Evolutionary conservation across 2,797 vertebrate genomes (phyloP).

Genomic region (Leptatherina wallacei): DNA sequence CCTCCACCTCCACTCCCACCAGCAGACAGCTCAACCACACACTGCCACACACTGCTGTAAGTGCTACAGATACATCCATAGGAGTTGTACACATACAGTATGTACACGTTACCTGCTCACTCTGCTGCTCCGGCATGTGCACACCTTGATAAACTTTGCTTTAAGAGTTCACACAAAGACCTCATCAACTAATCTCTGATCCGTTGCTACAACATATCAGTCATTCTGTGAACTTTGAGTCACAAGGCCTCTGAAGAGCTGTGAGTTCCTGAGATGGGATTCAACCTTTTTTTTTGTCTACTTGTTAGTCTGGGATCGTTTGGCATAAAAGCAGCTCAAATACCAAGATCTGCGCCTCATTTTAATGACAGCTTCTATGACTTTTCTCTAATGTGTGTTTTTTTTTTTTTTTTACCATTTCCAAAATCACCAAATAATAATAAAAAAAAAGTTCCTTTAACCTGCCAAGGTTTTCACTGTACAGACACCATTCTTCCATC

Average conservation of each 20-base stretch:
- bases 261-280: neutral
- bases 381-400: neutral
- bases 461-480: neutral
- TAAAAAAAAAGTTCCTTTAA: neutral
- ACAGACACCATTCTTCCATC: neutral
- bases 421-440: neutral
- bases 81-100: constrained; percentile 23
- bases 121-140: neutral
- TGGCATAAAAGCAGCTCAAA: neutral
- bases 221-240: constrained; percentile 2
- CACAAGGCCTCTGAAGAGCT: neutral
- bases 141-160: constrained; percentile 20
- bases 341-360: neutral
- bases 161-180: constrained; percentile 10
- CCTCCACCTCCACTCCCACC: constrained; percentile 80
- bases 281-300: no score
- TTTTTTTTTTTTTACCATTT: neutral
- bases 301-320: neutral
- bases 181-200: neutral
- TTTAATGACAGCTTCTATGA: neutral
- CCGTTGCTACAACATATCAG: neutral
- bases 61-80: constrained; percentile 73
- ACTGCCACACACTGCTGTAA: constrained; percentile 90
- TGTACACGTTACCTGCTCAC: neutral
- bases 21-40: constrained; percentile 87